These are phyloP conservation scores for Xiphophorus hellerii DNA, from an alignment of 2,113 vertebrate species.

Conservation along the genomic window DNA sequence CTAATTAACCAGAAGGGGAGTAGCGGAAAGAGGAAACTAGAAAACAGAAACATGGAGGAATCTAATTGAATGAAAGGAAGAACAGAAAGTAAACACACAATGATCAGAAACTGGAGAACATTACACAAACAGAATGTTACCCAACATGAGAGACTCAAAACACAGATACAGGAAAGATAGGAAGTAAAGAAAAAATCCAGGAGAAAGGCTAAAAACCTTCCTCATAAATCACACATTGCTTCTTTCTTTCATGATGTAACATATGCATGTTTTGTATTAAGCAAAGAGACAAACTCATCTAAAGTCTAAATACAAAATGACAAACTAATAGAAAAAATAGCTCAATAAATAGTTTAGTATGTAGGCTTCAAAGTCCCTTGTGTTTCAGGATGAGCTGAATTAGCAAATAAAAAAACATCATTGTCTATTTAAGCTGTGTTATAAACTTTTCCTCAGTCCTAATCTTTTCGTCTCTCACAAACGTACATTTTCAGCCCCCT, in stretches of 20 bases:
- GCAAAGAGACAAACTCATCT: neutral
- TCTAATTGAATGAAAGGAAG: neutral
- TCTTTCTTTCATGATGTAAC: no score
- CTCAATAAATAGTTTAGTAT: neutral
- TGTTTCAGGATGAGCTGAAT: constrained; percentile 9
- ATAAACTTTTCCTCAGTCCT: constrained; percentile 32
- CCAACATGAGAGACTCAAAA: neutral
- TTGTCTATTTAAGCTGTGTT: constrained; percentile 42
- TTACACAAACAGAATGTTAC: neutral
- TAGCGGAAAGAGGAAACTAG: neutral
- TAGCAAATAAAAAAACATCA: constrained; percentile 2
- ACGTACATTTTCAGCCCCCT: constrained; percentile 31
- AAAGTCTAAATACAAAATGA: neutral
- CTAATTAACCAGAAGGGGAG: neutral
- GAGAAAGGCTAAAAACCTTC: no score
- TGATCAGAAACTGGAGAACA: neutral
- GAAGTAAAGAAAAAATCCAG: no score
- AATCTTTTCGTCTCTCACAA: constrained; percentile 2
- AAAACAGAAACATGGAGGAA: neutral
- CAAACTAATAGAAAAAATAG: neutral
- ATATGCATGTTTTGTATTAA: no score
- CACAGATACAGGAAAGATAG: neutral
- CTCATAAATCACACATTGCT: no score
- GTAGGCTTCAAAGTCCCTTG: constrained; percentile 5
- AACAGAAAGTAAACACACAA: neutral